Evolutionary conservation across 2,888 invertebrate genomes (phyloP).

Genomic region (Dynastes hyllus): DNA sequence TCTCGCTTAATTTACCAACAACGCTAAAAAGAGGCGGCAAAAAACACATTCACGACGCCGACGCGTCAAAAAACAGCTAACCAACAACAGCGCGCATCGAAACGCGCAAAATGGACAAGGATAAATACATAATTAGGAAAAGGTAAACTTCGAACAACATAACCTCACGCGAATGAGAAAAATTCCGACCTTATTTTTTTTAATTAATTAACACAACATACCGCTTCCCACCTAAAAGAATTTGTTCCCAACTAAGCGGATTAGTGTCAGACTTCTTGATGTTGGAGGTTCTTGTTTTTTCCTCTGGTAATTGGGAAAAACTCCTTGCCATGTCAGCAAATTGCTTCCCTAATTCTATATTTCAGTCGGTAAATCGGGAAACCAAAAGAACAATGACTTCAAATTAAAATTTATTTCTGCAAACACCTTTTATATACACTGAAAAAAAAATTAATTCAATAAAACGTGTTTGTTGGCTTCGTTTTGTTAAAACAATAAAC

Average conservation of each 20-base stretch:
- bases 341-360: not conserved
- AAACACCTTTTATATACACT: no score
- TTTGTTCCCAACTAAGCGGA: conserved; percentile 19
- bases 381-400: conserved; percentile 6
- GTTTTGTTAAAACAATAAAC: no score
- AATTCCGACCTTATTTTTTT: conserved; percentile 4
- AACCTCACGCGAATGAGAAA: not conserved
- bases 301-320: not conserved
- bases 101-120: not conserved
- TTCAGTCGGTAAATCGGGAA: not conserved
- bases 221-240: conserved; percentile 5
- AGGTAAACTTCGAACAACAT: not conserved
- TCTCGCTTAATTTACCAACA: not conserved
- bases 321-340: not conserved
- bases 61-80: not conserved
- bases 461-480: no score
- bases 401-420: conserved; percentile 17
- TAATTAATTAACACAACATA: not conserved
- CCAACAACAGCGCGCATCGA: no score
- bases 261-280: conserved; percentile 6
- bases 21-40: not conserved
- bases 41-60: not conserved
- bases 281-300: no score
- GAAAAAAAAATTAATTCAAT: no score
- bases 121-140: no score